Evolutionary conservation across 64 coral and sea anemone species (phyloP).

Genomic region (Actinia equina): DNA sequence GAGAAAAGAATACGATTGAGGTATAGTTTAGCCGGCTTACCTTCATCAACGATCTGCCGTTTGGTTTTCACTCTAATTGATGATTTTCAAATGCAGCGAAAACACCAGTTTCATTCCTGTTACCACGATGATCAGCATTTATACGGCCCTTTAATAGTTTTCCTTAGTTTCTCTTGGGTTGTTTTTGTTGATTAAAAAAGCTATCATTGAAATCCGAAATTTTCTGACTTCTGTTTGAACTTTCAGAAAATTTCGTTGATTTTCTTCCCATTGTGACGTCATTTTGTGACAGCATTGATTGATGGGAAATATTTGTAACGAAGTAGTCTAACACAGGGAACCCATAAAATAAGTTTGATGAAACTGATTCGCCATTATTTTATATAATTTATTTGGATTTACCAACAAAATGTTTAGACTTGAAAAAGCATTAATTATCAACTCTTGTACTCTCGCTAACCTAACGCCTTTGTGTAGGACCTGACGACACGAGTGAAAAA

Average conservation of each 20-base stretch:
- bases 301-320: neutral
- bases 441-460: too few species aligned
- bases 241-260: neutral
- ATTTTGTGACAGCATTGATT: neutral
- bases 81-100: slow-evolving; percentile 10
- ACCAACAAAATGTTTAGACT: too few species aligned
- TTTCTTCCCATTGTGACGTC: neutral
- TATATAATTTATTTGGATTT: too few species aligned
- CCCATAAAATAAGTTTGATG: neutral
- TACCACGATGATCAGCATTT: neutral
- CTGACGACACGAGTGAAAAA: too few species aligned
- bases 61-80: neutral
- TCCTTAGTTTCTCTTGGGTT: neutral
- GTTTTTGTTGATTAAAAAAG: neutral
- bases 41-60: neutral
- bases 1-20: too few species aligned
- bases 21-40: neutral
- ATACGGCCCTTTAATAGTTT: neutral
- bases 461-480: too few species aligned
- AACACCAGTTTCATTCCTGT: neutral
- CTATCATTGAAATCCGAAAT: neutral
- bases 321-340: neutral
- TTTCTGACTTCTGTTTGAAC: neutral
- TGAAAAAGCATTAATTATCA: too few species aligned
- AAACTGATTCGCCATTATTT: too few species aligned